These are phyloP conservation scores for Cataglyphis altisquamis DNA, from an alignment of 2,888 invertebrate species.

Conservation along the genomic window DNA sequence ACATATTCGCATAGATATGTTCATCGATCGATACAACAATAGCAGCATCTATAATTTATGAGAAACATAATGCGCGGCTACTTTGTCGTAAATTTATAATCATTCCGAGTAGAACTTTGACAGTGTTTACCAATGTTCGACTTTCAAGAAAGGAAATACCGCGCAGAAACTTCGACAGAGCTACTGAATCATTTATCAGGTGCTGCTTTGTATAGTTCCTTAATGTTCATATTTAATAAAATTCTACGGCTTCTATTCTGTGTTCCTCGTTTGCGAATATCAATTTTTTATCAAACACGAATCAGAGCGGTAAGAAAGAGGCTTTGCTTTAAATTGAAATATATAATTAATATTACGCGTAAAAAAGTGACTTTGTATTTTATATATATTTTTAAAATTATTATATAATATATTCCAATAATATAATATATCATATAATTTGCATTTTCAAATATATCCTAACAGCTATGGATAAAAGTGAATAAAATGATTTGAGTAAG, in stretches of 20 bases:
- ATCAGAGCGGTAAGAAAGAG: not conserved
- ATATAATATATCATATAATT: not conserved
- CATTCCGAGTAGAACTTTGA: constrained; percentile 29
- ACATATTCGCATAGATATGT: constrained; percentile 2
- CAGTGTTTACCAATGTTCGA: constrained; percentile 36
- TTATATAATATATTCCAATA: not conserved
- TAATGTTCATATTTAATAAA: constrained; percentile 29
- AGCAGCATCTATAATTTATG: constrained; percentile 44
- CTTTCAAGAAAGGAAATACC: constrained; percentile 36
- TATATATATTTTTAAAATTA: not conserved
- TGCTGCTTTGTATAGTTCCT: not conserved
- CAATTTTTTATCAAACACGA: not conserved
- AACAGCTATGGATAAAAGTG: not conserved
- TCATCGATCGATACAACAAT: constrained; percentile 39
- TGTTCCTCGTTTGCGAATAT: not conserved
- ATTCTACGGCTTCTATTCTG: not conserved
- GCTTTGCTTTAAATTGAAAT: not conserved
- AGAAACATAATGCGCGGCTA: constrained; percentile 36
- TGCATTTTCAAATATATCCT: not conserved
- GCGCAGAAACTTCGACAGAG: constrained; percentile 27
- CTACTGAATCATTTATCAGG: constrained; percentile 43
- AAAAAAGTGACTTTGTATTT: not conserved
- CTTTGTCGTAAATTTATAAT: constrained; percentile 46
- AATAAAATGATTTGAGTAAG: not conserved
- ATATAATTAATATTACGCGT: not conserved